Evolutionary conservation across 1,140 invertebrate species (phyloP), one percentile per base, ranked within the genome.

Genomic region (Cherax quadricarinatus): DNA sequence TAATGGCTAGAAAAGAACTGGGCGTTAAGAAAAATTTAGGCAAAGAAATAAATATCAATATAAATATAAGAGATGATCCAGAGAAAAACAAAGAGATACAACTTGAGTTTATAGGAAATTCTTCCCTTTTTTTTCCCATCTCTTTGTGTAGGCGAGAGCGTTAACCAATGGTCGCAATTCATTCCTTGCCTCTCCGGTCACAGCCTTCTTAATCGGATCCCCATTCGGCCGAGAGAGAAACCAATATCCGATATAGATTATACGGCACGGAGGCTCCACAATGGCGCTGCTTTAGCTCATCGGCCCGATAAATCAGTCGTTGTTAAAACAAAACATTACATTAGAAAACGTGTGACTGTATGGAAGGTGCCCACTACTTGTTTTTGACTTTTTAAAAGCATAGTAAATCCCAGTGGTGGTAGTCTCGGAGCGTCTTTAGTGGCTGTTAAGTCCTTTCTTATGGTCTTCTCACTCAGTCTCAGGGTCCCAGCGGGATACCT

Each of bases 161-260:
- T 84, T 84, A 84, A 84, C 51, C 82, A 30, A 60, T 84, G 82
- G 82, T 30, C 82, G 24, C 82, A 84, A n/a, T 24, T 80, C 86
- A 62, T 62, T 81, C 86, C 12, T 51, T 48, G 21, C 86, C 86
- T 10, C 53, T 21, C 86, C 75, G 66, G 57, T 80, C 86, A 81
- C 86, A 88, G 53, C 73, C 53, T 81, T 88, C 53, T 88, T 88
- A 88, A 88, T 88, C 86, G 86, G 86, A 80, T 80, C 86, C 53
- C 86, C 86, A 79, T 80, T 75, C 86, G 30, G 75, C 73, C 78
- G 75, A 88, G 82, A 88, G 81, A 88, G 86, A 88, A 88, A 88
- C 86, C 86, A 53, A 88, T 88, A 88, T 60, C 86, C 86, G 78
- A 88, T 88, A 88, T 78, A 62, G 86, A 88, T 80, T 88, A 80